Percentiles rank a stretch among this genome's conserved stretches.
phyloP scores from a whole-genome alignment of 2,888 invertebrate species.

The Hyles lineata region DNA sequence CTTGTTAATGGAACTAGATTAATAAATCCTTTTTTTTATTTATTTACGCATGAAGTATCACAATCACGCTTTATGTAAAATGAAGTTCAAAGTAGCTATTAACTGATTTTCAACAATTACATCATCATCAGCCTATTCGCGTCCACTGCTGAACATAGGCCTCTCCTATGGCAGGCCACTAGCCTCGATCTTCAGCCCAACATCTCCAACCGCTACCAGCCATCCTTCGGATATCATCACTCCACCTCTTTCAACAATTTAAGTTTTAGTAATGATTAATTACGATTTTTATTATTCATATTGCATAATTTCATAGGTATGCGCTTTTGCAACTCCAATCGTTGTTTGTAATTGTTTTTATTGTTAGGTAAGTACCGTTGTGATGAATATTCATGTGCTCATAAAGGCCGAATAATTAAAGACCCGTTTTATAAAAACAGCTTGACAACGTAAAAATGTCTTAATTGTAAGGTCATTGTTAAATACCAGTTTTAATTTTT shows the following conservation, averaged over 20 bases:
- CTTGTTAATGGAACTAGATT: too few species aligned
- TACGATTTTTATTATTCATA: neutral
- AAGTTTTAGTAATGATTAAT: neutral
- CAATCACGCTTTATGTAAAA: too few species aligned
- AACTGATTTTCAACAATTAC: neutral
- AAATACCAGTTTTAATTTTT: neutral
- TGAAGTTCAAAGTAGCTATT: neutral
- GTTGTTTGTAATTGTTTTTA: neutral
- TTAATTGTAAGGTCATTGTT: slow-evolving; percentile 22
- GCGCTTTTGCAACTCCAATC: slow-evolving; percentile 4
- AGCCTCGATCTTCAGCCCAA: too few species aligned
- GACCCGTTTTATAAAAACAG: slow-evolving; percentile 13
- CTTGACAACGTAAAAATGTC: slow-evolving; percentile 20
- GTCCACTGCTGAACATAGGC: too few species aligned
- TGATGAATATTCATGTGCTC: slow-evolving; percentile 14
- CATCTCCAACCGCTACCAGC: too few species aligned
- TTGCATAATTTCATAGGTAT: slow-evolving; percentile 1
- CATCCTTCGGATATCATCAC: too few species aligned
- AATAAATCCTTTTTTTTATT: too few species aligned
- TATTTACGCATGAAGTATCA: too few species aligned
- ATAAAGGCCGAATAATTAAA: slow-evolving; percentile 11
- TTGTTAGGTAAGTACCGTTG: slow-evolving; percentile 15
- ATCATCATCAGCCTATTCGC: too few species aligned
- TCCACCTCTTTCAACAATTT: neutral
- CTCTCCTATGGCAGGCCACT: too few species aligned